phyloP scores from a whole-genome alignment of 2,113 vertebrate genomes.

The Vulpes vulpes region DNA sequence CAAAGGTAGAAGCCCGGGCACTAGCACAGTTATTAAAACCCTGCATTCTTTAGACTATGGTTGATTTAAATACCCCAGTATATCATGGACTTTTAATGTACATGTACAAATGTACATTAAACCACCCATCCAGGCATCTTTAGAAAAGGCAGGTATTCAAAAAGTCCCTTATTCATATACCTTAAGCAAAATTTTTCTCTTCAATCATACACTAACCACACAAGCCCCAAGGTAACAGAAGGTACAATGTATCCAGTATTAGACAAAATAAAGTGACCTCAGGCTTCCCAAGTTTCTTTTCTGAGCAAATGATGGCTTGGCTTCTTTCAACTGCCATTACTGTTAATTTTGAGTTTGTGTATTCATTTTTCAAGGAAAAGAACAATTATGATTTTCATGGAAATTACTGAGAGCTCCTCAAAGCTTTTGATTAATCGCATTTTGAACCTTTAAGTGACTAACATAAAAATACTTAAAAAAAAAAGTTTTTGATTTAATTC shows the following conservation, averaged over 20 bases:
- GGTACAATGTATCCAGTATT: not conserved
- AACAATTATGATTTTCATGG: constrained; percentile 70
- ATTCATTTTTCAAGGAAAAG: constrained; percentile 83
- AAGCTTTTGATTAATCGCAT: constrained; percentile 48
- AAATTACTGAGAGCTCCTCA: constrained; percentile 81
- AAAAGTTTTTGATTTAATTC: not conserved
- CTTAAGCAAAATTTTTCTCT: constrained; percentile 65
- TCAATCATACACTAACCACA: constrained; percentile 52
- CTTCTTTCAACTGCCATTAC: constrained; percentile 78
- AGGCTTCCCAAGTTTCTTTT: constrained; percentile 64
- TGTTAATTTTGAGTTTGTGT: constrained; percentile 81
- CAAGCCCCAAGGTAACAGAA: constrained; percentile 51
- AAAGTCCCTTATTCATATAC: constrained; percentile 52
- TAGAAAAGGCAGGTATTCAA: constrained; percentile 63
- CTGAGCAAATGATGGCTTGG: constrained; percentile 65
- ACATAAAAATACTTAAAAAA: constrained; percentile 65
- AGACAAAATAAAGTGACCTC: constrained; percentile 62
- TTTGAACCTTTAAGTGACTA: constrained; percentile 82
- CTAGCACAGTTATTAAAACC: not conserved
- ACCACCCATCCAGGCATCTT: not conserved
- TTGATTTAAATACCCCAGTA: not conserved
- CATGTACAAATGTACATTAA: not conserved
- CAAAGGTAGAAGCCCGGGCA: not conserved
- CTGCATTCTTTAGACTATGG: not conserved
- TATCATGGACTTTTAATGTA: not conserved